Evolutionary conservation across 2,113 vertebrate genomes (phyloP).

Genomic region (Onychostruthus taczanowskii): DNA sequence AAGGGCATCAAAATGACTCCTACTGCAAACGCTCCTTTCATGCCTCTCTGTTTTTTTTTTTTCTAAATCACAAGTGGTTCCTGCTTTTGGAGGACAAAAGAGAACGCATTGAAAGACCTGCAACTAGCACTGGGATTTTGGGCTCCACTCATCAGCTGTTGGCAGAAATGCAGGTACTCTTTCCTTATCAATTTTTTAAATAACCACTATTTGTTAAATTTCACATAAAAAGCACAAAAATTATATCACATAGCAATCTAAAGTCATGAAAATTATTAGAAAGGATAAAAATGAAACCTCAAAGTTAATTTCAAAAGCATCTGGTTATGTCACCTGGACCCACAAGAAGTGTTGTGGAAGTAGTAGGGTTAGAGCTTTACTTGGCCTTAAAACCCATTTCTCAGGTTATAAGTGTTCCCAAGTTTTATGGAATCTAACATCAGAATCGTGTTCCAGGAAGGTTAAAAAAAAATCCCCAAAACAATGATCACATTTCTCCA

Average conservation of each 20-base stretch:
- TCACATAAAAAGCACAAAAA: background rate
- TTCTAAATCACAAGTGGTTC: background rate
- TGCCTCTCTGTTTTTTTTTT: background rate
- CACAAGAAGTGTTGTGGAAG: background rate
- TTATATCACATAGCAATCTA: background rate
- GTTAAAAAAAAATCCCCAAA: background rate
- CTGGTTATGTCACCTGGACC: background rate
- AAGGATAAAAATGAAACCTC: background rate
- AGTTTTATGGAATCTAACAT: slow-evolving; percentile 14
- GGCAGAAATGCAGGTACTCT: background rate
- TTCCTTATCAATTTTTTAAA: background rate
- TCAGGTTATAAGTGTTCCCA: background rate
- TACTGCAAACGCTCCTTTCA: background rate
- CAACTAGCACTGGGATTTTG: background rate
- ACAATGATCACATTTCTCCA: background rate
- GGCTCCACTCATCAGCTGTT: background rate
- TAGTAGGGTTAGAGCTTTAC: background rate
- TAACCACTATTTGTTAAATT: background rate
- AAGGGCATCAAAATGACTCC: background rate
- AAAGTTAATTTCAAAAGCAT: background rate
- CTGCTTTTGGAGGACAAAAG: background rate
- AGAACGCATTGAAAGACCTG: accelerated
- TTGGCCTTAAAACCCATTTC: background rate
- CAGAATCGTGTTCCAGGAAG: background rate
- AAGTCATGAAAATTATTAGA: background rate